Conservation (phyloP, 2,113 vertebrate species). For the Apodemus sylvaticus region DNA sequence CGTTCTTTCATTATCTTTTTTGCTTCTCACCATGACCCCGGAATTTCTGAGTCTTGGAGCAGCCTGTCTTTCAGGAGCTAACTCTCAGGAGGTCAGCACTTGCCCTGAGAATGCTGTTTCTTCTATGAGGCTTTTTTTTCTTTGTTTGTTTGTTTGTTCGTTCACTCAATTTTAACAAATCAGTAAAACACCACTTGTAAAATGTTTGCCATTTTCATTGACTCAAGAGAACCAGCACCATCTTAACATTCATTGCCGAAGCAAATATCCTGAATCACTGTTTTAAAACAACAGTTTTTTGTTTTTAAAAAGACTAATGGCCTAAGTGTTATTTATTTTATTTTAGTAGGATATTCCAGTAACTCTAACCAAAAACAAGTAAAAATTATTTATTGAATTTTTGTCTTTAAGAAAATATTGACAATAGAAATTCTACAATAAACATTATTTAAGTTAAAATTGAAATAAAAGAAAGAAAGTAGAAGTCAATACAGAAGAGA, state of each 20-base stretch:
- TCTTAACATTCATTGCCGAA: not conserved
- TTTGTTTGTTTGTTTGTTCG: too few relatives aligned
- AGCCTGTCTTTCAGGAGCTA: conserved; percentile 93
- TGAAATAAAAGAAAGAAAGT: conserved; percentile 22
- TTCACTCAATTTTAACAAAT: conserved; percentile 85
- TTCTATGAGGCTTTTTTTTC: conserved; percentile 90
- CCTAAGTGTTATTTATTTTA: conserved; percentile 62
- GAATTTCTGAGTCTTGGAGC: conserved; percentile 94
- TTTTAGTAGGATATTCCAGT: not conserved
- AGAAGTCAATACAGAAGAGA: not conserved
- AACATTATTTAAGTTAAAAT: not conserved
- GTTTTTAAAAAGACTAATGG: not conserved
- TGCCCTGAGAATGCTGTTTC: conserved; percentile 95
- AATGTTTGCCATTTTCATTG: conserved; percentile 82
- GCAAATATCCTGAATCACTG: not conserved
- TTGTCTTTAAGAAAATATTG: conserved; percentile 46
- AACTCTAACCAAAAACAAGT: conserved; percentile 69
- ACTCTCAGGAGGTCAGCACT: conserved; percentile 95
- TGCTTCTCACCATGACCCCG: conserved; percentile 94
- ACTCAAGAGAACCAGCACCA: conserved; percentile 61
- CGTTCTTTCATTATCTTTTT: conserved; percentile 84
- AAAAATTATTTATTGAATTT: conserved; percentile 64
- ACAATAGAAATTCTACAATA: not conserved
- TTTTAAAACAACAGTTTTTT: not conserved
- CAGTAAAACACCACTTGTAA: conserved; percentile 92